Percentiles rank a stretch among this genome's conserved stretches.
phyloP scores from a whole-genome alignment of 2,888 invertebrate species.

The Lithophane leautieri region DNA sequence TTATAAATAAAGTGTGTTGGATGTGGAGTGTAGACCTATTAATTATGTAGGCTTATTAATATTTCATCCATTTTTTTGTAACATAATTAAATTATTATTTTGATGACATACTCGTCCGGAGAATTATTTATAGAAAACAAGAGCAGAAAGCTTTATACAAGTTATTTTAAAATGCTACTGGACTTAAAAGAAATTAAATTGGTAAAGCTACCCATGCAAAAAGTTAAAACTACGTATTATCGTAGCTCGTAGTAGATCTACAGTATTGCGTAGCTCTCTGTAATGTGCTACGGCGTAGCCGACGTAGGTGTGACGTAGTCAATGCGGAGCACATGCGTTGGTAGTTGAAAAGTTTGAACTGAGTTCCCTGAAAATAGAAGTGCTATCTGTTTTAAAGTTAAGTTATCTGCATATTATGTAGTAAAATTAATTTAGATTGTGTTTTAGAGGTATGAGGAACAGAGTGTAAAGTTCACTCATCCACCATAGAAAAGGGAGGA shows the following conservation, averaged over 20 bases:
- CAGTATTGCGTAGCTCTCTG: constrained; percentile 1
- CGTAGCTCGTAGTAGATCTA: neutral
- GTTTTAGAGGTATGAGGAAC: no score
- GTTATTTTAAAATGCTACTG: neutral
- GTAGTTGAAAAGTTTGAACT: neutral
- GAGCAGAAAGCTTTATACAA: neutral
- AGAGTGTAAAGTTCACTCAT: no score
- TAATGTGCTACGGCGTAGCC: constrained; percentile 12
- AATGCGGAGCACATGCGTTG: neutral
- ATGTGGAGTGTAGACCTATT: neutral
- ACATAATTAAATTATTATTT: neutral
- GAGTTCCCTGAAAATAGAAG: neutral
- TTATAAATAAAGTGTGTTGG: neutral
- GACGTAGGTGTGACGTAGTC: neutral
- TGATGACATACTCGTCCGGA: neutral
- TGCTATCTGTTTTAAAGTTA: neutral
- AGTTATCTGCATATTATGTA: neutral
- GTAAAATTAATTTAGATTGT: no score
- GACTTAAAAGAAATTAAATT: neutral
- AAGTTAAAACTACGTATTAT: neutral
- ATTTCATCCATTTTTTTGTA: neutral
- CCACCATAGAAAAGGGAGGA: no score
- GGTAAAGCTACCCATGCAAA: neutral
- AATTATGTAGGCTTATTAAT: neutral
- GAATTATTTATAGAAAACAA: neutral